Evolutionary conservation across 2,113 vertebrate species (phyloP), one percentile per base, ranked within the genome.

Genomic region (Pimephales promelas): DNA sequence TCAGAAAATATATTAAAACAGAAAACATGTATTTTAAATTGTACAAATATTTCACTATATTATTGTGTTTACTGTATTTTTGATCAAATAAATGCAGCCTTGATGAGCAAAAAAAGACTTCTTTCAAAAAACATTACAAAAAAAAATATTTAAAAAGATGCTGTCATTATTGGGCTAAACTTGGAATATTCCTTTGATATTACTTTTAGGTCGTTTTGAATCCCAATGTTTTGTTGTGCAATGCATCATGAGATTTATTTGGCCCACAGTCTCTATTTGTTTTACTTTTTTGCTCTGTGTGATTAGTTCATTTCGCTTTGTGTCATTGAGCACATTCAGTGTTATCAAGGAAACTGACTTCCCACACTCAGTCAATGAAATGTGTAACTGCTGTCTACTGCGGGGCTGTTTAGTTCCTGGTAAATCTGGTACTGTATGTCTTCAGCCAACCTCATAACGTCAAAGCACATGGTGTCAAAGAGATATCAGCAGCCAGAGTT

Each of bases 381-480:
- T 49, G 71, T 74, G 45, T 31, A 74, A 74, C 24, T 52, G 43
- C 45, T 0, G 3, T 26, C 14, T 4, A 18, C 45, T 10, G 43
- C 8, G 1, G 34, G 20, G 20, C 64, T 68, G n/a, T 57, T 86
- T 61, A 49, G 72, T 52, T 36, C 45, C 14, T 45, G 73, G 59
- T 66, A 49, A 57, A 43, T 85, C 59, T 64, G 56, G 6, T 52
- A n/a, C n/a, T n/a, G n/a, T n/a, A 81, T 75, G 56, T 14, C 49
- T 80, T 79, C 26, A 52, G 72, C 83, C 72, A 56, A 83, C 76
- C 66, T 86, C 72, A 86, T 83, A 86, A 49, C 28, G 20, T 86
- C 79, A 76, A 66, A 45, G 76, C 64, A 73, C 40, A 56, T 54
- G 79, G 80, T 83, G 80, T 83, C 70, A 88, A n/a, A 54, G 22